phyloP scores from a whole-genome alignment of 2,113 vertebrate species.

The Callospermophilus lateralis region DNA sequence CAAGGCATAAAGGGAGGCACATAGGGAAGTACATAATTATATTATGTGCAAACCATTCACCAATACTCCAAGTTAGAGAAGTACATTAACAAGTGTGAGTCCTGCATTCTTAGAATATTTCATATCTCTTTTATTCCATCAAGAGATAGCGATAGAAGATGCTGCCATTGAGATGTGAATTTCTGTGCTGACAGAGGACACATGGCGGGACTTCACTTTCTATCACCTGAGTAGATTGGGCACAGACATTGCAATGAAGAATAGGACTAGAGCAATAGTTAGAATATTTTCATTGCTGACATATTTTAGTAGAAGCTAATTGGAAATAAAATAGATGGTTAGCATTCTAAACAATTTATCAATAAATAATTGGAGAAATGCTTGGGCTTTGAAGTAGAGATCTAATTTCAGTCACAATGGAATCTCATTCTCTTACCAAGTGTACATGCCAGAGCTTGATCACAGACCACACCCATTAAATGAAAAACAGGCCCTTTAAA shows the following conservation, averaged over 20 bases:
- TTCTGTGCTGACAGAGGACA: background rate
- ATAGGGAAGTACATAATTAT: background rate
- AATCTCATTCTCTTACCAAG: background rate
- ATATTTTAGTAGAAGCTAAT: background rate
- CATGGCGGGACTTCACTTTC: background rate
- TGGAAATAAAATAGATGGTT: background rate
- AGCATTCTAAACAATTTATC: background rate
- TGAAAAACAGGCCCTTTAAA: background rate
- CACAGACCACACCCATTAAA: background rate
- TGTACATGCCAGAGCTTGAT: background rate
- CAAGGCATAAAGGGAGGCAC: background rate
- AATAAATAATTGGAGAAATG: background rate
- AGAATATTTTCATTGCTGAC: background rate
- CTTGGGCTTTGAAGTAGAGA: background rate
- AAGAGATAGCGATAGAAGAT: background rate
- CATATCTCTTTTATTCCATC: background rate
- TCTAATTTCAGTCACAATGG: background rate
- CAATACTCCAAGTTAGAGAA: background rate
- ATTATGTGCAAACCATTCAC: background rate
- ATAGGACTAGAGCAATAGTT: background rate
- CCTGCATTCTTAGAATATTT: background rate
- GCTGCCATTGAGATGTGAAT: background rate
- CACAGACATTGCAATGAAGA: background rate
- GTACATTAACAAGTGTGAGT: background rate
- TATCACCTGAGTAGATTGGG: fast-evolving